phyloP scores from a whole-genome alignment of 2,888 invertebrate genomes.

The Halictus ligatus region DNA sequence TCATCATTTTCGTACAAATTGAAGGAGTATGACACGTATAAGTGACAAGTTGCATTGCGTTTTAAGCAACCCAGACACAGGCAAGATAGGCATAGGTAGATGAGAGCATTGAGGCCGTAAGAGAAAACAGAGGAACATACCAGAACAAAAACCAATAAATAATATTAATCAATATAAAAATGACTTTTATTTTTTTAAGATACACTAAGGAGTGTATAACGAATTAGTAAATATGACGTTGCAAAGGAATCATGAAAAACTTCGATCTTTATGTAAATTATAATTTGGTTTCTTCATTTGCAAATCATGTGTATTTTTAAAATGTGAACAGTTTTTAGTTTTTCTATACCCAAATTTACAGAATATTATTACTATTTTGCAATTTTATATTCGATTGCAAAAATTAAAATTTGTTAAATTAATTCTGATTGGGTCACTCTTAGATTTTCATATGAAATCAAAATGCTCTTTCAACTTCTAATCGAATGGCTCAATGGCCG shows the following conservation, averaged over 20 bases:
- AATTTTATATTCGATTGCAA: background rate
- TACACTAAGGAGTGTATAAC: background rate
- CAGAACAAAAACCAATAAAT: conserved; percentile 55
- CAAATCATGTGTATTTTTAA: background rate
- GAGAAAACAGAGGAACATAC: conserved; percentile 53
- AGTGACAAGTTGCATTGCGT: conserved; percentile 67
- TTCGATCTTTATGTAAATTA: background rate
- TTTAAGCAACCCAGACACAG: conserved; percentile 70
- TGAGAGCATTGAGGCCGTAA: conserved; percentile 67
- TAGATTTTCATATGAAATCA: too few relatives aligned
- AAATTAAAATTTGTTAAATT: too few relatives aligned
- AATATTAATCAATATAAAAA: conserved; percentile 57
- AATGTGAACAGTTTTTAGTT: background rate
- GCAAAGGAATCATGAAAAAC: conserved; percentile 1
- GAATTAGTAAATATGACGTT: background rate
- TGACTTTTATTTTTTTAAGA: conserved; percentile 12
- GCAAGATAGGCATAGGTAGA: conserved; percentile 74
- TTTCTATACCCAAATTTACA: background rate
- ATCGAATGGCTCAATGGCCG: too few relatives aligned
- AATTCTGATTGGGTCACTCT: too few relatives aligned
- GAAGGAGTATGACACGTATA: conserved; percentile 68
- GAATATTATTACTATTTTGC: background rate
- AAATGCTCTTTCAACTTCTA: too few relatives aligned
- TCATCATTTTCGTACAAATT: conserved; percentile 77
- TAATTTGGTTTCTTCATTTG: background rate